A percentile compares a stretch with the other conserved stretches of the same genome.
Conservation (phyloP, 2,113 vertebrate species). For the Macroglossus sobrinus region DNA sequence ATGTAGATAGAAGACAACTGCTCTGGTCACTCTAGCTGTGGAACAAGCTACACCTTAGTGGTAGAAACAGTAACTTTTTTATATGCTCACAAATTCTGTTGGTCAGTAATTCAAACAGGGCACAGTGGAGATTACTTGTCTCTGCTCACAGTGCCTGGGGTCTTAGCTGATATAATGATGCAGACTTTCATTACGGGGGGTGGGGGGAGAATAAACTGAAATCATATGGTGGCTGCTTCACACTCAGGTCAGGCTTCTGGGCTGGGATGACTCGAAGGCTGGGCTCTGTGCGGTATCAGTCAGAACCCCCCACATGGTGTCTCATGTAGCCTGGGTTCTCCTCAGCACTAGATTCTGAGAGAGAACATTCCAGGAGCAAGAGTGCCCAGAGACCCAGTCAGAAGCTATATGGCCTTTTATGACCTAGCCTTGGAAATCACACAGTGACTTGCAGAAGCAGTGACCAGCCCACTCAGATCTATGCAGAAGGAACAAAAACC, state of each 20-base stretch:
- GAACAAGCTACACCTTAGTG: background rate
- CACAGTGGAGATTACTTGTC: too few relatives aligned
- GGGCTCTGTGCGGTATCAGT: accelerated
- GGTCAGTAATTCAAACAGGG: background rate
- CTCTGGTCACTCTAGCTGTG: background rate
- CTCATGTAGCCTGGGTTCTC: background rate
- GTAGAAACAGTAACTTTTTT: background rate
- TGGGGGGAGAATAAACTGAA: too few relatives aligned
- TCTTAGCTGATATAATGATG: background rate
- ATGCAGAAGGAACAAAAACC: background rate
- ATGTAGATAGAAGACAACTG: background rate
- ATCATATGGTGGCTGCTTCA: background rate
- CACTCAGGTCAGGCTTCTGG: background rate
- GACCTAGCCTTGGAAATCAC: background rate
- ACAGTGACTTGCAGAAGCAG: background rate
- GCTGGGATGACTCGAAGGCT: background rate
- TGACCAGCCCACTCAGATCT: background rate
- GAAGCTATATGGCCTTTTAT: background rate
- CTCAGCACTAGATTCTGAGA: background rate
- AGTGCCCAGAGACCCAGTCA: background rate
- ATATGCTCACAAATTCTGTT: background rate
- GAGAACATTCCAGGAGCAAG: too few relatives aligned
- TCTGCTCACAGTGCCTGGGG: background rate
- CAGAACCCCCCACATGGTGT: accelerated
- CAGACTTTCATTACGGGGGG: background rate